These are phyloP conservation scores for Flexamia atlantica DNA, from an alignment of 2,888 invertebrate species.

Conservation along the genomic window DNA sequence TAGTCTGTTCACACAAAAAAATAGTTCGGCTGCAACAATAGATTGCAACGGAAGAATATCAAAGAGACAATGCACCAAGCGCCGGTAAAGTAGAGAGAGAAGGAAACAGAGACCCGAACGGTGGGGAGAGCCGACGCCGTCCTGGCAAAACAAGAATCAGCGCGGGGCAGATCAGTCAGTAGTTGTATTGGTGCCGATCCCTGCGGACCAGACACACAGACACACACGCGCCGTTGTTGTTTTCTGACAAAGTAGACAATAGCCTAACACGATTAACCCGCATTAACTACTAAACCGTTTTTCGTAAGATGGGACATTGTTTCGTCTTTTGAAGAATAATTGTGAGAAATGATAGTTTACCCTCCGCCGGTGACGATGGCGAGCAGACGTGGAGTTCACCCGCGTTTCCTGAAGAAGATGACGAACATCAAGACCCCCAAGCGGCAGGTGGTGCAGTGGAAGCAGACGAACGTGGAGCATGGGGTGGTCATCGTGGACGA, in stretches of 20 bases:
- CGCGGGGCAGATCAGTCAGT: constrained; percentile 37
- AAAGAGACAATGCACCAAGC: not conserved
- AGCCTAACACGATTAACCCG: constrained; percentile 49
- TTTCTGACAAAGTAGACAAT: constrained; percentile 60
- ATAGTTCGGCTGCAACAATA: too few relatives aligned
- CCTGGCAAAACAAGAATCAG: constrained; percentile 45
- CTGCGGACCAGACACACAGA: constrained; percentile 42
- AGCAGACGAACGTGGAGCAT: constrained; percentile 76
- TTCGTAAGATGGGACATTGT: constrained; percentile 45
- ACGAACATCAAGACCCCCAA: constrained; percentile 64
- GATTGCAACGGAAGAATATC: too few relatives aligned
- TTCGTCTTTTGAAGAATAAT: constrained; percentile 2
- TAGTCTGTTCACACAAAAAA: too few relatives aligned
- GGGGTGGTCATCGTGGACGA: constrained; percentile 76
- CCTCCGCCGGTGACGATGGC: constrained; percentile 47
- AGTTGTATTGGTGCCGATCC: constrained; percentile 59
- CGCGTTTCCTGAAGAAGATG: constrained; percentile 61
- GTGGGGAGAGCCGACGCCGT: constrained; percentile 7
- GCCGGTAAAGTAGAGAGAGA: constrained; percentile 10
- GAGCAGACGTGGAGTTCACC: constrained; percentile 54
- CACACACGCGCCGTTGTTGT: constrained; percentile 46
- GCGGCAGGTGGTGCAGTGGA: constrained; percentile 74
- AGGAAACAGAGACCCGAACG: constrained; percentile 15
- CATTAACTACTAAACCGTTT: constrained; percentile 31
- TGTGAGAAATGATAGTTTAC: constrained; percentile 60